phyloP scores from a whole-genome alignment of 2,113 vertebrate species.

The Trinectes maculatus region DNA sequence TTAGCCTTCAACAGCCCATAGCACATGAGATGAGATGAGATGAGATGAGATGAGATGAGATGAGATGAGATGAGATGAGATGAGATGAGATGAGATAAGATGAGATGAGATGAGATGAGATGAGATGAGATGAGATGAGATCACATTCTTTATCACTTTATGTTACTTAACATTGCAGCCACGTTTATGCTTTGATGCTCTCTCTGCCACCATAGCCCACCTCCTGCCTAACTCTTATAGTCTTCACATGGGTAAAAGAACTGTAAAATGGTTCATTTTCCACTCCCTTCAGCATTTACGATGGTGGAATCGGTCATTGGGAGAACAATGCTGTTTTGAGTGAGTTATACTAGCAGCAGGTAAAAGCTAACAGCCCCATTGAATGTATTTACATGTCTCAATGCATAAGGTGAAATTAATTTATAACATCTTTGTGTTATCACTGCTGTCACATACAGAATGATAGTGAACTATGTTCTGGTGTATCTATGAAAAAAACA shows the following conservation, averaged over 20 bases:
- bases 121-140: too few relatives aligned
- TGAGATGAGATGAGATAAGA: too few relatives aligned
- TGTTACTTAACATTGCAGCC: slow-evolving; percentile 51
- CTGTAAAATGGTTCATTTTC: slow-evolving; percentile 69
- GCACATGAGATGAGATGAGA: too few relatives aligned
- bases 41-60: too few relatives aligned
- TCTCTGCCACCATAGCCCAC: slow-evolving; percentile 37
- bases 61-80: too few relatives aligned
- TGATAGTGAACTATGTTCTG: not conserved
- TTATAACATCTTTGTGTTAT: not conserved
- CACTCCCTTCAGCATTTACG: slow-evolving; percentile 66
- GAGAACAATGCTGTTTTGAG: slow-evolving; percentile 64
- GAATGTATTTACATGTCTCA: slow-evolving; percentile 28
- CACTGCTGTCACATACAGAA: not conserved
- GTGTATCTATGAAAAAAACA: not conserved
- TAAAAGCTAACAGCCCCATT: slow-evolving; percentile 39
- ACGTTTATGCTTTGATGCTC: slow-evolving; percentile 39
- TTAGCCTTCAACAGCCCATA: not conserved
- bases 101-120: too few relatives aligned
- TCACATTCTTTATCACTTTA: not conserved
- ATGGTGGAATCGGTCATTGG: slow-evolving; percentile 58
- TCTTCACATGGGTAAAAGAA: slow-evolving; percentile 27
- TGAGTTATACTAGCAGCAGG: slow-evolving; percentile 48
- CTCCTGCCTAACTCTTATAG: slow-evolving; percentile 47
- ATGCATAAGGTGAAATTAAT: not conserved